These are phyloP conservation scores for Nymphalis c-album DNA, from an alignment of 2,888 invertebrate genomes.

Conservation along the genomic window DNA sequence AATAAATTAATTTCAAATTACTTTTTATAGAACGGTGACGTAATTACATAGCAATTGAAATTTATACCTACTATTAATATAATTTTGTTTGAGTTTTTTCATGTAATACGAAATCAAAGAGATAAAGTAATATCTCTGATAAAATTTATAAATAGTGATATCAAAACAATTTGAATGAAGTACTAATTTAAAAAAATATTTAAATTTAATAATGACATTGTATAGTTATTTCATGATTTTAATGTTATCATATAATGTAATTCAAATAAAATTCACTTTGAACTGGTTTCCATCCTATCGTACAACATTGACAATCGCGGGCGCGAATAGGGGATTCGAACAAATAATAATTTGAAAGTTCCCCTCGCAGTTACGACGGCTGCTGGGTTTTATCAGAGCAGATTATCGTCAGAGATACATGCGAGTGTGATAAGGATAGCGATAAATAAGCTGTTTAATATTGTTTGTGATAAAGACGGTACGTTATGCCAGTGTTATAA, in stretches of 20 bases:
- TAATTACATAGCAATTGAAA: not conserved
- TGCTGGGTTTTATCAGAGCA: slow-evolving; percentile 60
- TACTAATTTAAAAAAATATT: not conserved
- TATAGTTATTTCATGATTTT: not conserved
- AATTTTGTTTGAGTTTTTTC: slow-evolving; percentile 1
- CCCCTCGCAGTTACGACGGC: slow-evolving; percentile 53
- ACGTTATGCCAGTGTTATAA: slow-evolving; percentile 6
- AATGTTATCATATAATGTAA: not conserved
- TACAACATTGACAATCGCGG: slow-evolving; percentile 18
- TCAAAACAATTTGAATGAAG: not conserved
- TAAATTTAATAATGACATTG: not conserved
- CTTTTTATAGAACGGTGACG: not conserved
- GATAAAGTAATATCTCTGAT: slow-evolving; percentile 2
- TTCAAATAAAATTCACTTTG: not conserved
- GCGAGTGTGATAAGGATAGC: slow-evolving; percentile 50
- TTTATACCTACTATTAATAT: not conserved
- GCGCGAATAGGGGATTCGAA: slow-evolving; percentile 52
- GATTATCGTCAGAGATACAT: slow-evolving; percentile 60
- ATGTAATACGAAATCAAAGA: not conserved
- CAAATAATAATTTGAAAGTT: slow-evolving; percentile 61
- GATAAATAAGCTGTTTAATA: slow-evolving; percentile 40
- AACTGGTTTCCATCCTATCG: not conserved
- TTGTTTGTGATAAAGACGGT: slow-evolving; percentile 34
- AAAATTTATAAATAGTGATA: not conserved
- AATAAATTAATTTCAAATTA: not conserved